A percentile compares a stretch with the other conserved stretches of the same genome.
phyloP scores from a whole-genome alignment of 92 coral and sea anemone genomes.

The Siderastrea siderea region DNA sequence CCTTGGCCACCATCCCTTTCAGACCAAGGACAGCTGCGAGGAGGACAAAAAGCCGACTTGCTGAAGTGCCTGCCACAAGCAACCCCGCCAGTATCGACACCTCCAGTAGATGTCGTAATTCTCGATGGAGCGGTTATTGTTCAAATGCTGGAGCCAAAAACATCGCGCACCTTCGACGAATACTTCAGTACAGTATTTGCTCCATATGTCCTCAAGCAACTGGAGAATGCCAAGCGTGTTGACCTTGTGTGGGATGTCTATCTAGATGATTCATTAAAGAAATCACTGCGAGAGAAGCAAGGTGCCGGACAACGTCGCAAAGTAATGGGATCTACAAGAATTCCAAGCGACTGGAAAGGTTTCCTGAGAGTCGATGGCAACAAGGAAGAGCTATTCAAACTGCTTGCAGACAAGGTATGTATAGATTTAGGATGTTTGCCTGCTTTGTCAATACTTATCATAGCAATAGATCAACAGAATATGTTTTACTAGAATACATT shows the following conservation, averaged over 20 bases:
- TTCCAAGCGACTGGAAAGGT: conserved; percentile 78
- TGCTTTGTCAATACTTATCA: conserved; percentile 48
- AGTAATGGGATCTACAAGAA: conserved; percentile 67
- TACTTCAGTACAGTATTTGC: conserved; percentile 79
- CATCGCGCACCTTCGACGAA: conserved; percentile 73
- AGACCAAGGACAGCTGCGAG: conserved; percentile 72
- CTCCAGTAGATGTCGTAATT: conserved; percentile 75
- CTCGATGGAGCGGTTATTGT: conserved; percentile 81
- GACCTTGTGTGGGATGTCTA: conserved; percentile 79
- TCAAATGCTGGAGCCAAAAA: conserved; percentile 79
- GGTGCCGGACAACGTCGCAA: conserved; percentile 82
- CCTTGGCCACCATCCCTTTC: conserved; percentile 83
- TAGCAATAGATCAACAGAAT: conserved; percentile 59
- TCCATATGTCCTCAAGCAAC: conserved; percentile 74
- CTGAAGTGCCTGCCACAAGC: conserved; percentile 78
- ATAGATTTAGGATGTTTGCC: conserved; percentile 57
- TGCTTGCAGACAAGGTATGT: conserved; percentile 63
- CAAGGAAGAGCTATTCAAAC: conserved; percentile 61
- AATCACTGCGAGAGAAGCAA: conserved; percentile 74
- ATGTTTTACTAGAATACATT: conserved; percentile 40
- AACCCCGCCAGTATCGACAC: conserved; percentile 52
- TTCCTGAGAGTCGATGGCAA: conserved; percentile 76
- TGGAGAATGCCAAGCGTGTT: conserved; percentile 71
- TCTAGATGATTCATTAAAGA: conserved; percentile 72
- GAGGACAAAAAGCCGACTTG: conserved; percentile 86